These are phyloP conservation scores for Pelusios castaneus DNA, from an alignment of 2,113 vertebrate genomes.

Conservation along the genomic window DNA sequence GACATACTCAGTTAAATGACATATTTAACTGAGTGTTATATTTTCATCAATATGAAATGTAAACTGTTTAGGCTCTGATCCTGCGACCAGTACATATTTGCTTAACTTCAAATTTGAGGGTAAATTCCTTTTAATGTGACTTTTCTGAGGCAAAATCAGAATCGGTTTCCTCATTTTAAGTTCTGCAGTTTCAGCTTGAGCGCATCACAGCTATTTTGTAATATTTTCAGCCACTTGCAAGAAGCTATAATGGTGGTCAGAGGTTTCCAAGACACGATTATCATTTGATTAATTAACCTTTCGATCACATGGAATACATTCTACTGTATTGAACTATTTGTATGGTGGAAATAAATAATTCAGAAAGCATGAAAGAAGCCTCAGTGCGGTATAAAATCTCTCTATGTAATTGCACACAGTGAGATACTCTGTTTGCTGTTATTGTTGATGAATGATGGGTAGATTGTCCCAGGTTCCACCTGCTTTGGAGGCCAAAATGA, in stretches of 20 bases:
- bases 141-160: not conserved
- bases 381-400: not conserved
- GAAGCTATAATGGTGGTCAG: not conserved
- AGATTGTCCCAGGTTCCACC: not conserved
- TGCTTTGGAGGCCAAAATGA: not conserved
- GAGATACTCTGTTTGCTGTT: not conserved
- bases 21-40: not conserved
- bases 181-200: not conserved
- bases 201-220: not conserved
- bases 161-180: not conserved
- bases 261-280: not conserved
- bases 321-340: not conserved
- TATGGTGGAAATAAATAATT: not conserved
- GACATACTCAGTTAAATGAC: not conserved
- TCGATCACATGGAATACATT: not conserved
- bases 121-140: not conserved
- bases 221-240: not conserved
- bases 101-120: not conserved
- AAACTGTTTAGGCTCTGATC: not conserved
- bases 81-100: not conserved
- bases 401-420: not conserved
- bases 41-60: not conserved
- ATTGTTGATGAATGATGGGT: not conserved
- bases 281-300: not conserved
- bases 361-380: not conserved